Conservation (phyloP, 2,797 vertebrate species). For the Microctenopoma stevenorrisi region DNA sequence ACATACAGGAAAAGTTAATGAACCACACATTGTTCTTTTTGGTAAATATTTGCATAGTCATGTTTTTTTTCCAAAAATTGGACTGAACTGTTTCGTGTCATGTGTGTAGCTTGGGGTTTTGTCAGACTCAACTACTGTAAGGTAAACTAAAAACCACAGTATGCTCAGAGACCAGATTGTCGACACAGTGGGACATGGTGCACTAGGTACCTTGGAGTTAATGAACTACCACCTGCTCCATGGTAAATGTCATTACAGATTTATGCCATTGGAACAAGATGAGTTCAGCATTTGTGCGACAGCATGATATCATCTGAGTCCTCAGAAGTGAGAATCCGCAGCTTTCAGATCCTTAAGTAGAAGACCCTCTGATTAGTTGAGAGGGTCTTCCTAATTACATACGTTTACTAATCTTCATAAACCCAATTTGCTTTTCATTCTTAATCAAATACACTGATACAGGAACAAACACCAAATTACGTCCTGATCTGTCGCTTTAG, state of each 20-base stretch:
- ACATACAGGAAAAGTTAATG: constrained; percentile 70
- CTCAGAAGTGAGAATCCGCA: constrained; percentile 26
- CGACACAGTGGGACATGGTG: constrained; percentile 63
- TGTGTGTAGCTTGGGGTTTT: constrained; percentile 40
- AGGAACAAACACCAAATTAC: constrained; percentile 9
- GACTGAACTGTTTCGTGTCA: constrained; percentile 44
- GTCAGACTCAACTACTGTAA: constrained; percentile 41
- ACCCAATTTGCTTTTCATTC: constrained; percentile 26
- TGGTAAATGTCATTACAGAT: constrained; percentile 57
- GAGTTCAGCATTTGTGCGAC: constrained; percentile 38
- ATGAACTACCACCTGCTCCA: constrained; percentile 76
- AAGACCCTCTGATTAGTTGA: not conserved
- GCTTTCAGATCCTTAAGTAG: not conserved
- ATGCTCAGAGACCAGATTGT: constrained; percentile 70
- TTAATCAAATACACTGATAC: constrained; percentile 42
- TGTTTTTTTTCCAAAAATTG: constrained; percentile 49
- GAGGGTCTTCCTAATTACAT: constrained; percentile 4
- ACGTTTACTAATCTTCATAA: constrained; percentile 26
- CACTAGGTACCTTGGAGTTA: constrained; percentile 69
- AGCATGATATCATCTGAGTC: not conserved
- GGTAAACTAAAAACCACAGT: constrained; percentile 29
- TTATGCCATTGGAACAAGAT: constrained; percentile 22
- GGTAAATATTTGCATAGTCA: constrained; percentile 69
- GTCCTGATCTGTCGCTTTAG: constrained; percentile 26
- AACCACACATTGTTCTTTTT: constrained; percentile 66